These are phyloP conservation scores for Ornithorhynchus anatinus DNA, from an alignment of 2,113 vertebrate genomes.

Conservation along the genomic window DNA sequence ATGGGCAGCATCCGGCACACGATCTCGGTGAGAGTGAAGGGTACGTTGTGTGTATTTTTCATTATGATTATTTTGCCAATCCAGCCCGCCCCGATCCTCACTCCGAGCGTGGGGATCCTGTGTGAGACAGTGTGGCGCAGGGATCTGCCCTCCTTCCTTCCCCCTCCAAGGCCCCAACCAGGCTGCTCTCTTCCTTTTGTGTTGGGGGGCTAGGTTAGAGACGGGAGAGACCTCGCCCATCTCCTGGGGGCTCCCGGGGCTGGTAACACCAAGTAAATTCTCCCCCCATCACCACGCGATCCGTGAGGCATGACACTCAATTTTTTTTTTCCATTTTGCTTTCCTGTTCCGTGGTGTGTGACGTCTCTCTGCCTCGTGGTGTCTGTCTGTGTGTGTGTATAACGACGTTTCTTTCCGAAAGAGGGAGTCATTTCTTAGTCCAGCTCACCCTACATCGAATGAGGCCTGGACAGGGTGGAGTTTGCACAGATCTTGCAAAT, in stretches of 20 bases:
- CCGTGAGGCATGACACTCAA: too few species aligned
- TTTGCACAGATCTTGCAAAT: too few species aligned
- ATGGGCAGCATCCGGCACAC: slow-evolving; percentile 92
- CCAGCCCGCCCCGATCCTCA: neutral
- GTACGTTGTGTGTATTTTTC: slow-evolving; percentile 76
- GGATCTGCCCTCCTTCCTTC: too few species aligned
- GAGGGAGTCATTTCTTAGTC: neutral
- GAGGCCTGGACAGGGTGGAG: too few species aligned
- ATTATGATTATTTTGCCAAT: slow-evolving; percentile 9
- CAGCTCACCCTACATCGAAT: too few species aligned
- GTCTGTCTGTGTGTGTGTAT: slow-evolving; percentile 7
- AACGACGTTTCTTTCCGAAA: neutral
- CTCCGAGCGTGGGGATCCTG: neutral
- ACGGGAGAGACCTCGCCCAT: neutral
- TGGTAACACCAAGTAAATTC: neutral
- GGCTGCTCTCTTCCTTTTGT: too few species aligned
- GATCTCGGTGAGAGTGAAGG: slow-evolving; percentile 95
- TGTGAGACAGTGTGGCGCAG: too few species aligned
- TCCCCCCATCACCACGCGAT: neutral
- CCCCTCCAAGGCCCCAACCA: too few species aligned
- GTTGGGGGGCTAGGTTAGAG: neutral
- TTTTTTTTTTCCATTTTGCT: neutral
- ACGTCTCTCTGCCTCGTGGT: neutral
- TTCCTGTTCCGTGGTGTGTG: neutral
- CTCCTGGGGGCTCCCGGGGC: neutral